Conservation (phyloP, 2,113 vertebrate species). For the Epinephelus moara region DNA sequence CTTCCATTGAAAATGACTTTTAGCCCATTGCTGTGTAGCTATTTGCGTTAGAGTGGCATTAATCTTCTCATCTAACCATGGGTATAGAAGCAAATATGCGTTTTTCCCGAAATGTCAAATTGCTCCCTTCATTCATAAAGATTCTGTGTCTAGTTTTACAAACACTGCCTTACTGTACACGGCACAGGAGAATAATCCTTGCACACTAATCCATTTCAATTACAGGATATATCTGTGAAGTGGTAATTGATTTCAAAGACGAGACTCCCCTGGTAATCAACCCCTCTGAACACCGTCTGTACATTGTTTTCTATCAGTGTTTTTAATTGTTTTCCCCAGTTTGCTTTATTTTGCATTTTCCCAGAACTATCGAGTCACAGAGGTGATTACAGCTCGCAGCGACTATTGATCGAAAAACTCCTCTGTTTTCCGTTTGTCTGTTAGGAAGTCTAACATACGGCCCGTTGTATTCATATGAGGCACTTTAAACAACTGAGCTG, state of each 20-base stretch:
- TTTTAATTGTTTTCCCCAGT: conserved; percentile 68
- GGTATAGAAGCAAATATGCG: background rate
- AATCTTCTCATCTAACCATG: background rate
- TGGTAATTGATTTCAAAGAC: conserved; percentile 64
- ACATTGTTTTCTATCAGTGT: conserved; percentile 56
- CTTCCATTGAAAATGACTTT: too few relatives aligned
- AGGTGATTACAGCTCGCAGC: conserved; percentile 42
- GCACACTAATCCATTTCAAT: conserved; percentile 81
- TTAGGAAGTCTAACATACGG: conserved; percentile 28
- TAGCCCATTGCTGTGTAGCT: too few relatives aligned
- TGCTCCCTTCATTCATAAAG: conserved; percentile 8
- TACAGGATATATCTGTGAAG: conserved; percentile 67
- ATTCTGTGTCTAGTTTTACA: background rate
- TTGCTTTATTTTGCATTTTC: conserved; percentile 48
- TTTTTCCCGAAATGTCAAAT: background rate
- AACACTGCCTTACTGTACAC: conserved; percentile 5
- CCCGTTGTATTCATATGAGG: conserved; percentile 42
- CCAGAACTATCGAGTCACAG: conserved; percentile 31
- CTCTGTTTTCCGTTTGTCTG: conserved; percentile 32
- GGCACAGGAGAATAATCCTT: conserved; percentile 26
- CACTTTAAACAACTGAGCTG: conserved; percentile 49
- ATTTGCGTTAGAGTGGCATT: background rate
- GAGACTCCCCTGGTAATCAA: conserved; percentile 60
- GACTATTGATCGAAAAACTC: conserved; percentile 53
- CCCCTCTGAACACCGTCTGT: conserved; percentile 22